Evolutionary conservation across 2,888 invertebrate species (phyloP).

Genomic region (Epistrophe eligans): DNA sequence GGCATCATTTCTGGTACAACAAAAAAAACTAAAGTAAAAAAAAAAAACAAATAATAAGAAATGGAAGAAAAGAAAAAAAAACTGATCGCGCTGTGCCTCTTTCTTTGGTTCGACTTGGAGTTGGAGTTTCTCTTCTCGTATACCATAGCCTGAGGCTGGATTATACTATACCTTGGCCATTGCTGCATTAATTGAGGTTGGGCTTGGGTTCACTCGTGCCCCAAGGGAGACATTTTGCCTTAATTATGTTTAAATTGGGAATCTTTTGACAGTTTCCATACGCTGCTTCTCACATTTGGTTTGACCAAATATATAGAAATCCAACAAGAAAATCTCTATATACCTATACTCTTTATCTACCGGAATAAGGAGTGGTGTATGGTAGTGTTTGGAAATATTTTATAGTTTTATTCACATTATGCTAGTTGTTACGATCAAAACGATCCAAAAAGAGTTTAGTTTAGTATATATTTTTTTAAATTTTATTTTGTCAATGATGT

Average conservation of each 20-base stretch:
- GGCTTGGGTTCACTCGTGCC: slow-evolving; percentile 75
- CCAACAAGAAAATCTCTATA: slow-evolving; percentile 24
- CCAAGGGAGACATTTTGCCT: slow-evolving; percentile 76
- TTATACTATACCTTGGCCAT: slow-evolving; percentile 19
- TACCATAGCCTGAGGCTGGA: slow-evolving; percentile 22
- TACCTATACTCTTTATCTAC: neutral
- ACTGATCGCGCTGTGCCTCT: slow-evolving; percentile 44
- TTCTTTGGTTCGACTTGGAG: slow-evolving; percentile 36
- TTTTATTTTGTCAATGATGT: neutral
- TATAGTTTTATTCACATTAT: slow-evolving; percentile 29
- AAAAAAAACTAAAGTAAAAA: slow-evolving; percentile 36
- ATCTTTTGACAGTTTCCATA: slow-evolving; percentile 78
- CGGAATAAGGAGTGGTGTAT: slow-evolving; percentile 57
- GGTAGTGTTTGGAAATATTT: slow-evolving; percentile 26
- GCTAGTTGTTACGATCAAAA: slow-evolving; percentile 18
- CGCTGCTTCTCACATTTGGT: slow-evolving; percentile 66
- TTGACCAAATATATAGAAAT: slow-evolving; percentile 48
- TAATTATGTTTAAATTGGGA: slow-evolving; percentile 81
- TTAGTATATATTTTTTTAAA: neutral
- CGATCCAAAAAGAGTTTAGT: slow-evolving; percentile 5
- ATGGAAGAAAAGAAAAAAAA: slow-evolving; percentile 13
- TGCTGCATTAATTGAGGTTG: slow-evolving; percentile 74
- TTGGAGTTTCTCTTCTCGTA: slow-evolving; percentile 66
- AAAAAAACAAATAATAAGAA: too few species aligned
- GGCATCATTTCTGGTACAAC: slow-evolving; percentile 66